phyloP scores from a whole-genome alignment of 2,113 vertebrate genomes.

The Nannospalax galili region DNA sequence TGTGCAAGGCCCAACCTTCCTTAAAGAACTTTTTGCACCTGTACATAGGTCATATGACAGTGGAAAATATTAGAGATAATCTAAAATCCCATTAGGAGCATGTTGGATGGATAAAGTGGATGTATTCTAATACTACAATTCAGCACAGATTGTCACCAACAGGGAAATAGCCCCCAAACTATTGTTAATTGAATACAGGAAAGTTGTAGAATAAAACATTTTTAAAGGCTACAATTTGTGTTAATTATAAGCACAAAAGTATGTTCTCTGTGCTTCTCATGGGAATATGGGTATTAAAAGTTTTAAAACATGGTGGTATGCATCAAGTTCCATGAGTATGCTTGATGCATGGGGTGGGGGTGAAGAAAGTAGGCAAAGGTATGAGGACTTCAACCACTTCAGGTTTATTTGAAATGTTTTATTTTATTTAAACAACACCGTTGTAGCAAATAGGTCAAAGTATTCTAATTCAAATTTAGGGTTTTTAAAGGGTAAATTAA shows the following conservation, averaged over 20 bases:
- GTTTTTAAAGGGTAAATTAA: background rate
- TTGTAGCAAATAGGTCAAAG: constrained; percentile 10
- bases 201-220: background rate
- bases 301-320: background rate
- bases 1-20: background rate
- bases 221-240: background rate
- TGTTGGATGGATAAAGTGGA: background rate
- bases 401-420: constrained; percentile 29
- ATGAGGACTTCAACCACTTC: background rate
- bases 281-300: no score
- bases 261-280: background rate
- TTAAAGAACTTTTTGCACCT: constrained; percentile 14
- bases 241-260: constrained; percentile 26
- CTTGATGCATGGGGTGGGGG: background rate
- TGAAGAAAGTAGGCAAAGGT: background rate
- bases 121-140: constrained; percentile 29
- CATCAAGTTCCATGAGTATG: background rate
- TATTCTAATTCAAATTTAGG: background rate
- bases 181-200: background rate
- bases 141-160: background rate
- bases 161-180: background rate
- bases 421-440: constrained; percentile 41
- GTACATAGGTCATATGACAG: background rate
- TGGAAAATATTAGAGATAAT: background rate
- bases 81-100: background rate